Evolutionary conservation across 2,113 vertebrate species (phyloP), one percentile per base, ranked within the genome.

Genomic region (Ginglymostoma cirratum): DNA sequence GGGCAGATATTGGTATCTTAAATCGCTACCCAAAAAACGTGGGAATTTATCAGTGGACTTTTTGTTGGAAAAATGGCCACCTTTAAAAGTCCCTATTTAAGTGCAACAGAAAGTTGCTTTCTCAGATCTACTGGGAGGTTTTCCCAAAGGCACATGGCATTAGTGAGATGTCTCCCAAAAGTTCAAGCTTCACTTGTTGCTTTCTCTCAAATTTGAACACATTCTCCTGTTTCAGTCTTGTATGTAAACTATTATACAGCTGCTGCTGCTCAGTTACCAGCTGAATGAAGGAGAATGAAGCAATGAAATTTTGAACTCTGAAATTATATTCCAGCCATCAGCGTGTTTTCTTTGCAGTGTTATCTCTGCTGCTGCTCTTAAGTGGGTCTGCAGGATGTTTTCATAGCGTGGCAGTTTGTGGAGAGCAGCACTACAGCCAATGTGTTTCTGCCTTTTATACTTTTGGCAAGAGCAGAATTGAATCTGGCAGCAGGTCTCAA

Each of bases 231-330:
- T 66, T 93, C 61, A 38, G 10, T 2, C 19, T 23, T 93, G 55
- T 93, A n/a, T 93, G 89, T 65, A 66, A 93, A 93, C 89, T 93
- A 93, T 93, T 67, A 61, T 61, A 1, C 61, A 66, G 89, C 61
- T 38, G 65, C 89, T 65, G 55, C 30, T n/a, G 87, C 55, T 92
- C 52, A 6, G 55, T 92, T 15, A n/a, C 7, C 61, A n/a, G 12
- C 14, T 61, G 89, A 90, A 93, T 83, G 89, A 65, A 5, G 23
- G 61, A 93, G 34, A 10, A 17, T 21, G 30, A 6, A 15, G 87
- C 15, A 34, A 61, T 92, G 55, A 34, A n/a, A 52, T 2, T 66
- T 66, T 38, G 23, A 61, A 93, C n/a, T 93, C 55, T 66, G 87
- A 61, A 92, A n/a, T 21, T 34, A 7, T 92, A 17, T 92, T 65